Percentiles rank a stretch among this genome's conserved stretches.
phyloP scores from a whole-genome alignment of 1,140 invertebrate species.

The Dinoponera quadriceps region DNA sequence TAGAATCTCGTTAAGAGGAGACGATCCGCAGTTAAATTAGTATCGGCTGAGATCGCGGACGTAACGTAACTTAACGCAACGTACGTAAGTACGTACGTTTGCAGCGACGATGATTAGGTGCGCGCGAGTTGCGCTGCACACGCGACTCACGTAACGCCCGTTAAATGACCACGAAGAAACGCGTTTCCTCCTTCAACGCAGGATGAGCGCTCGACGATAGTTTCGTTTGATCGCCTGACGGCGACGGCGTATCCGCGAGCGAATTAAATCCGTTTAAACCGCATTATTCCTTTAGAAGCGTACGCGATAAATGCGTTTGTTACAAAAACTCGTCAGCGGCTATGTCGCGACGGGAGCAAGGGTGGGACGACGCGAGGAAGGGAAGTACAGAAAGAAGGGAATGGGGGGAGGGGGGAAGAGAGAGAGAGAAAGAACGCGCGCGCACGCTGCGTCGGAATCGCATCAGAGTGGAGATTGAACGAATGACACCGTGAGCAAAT shows the following conservation, averaged over 20 bases:
- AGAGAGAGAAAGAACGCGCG: background rate
- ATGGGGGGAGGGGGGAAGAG: background rate
- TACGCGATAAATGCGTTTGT: constrained; percentile 51
- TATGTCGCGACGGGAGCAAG: constrained; percentile 10
- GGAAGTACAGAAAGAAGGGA: background rate
- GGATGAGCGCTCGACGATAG: background rate
- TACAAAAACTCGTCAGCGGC: constrained; percentile 34
- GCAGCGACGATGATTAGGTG: constrained; percentile 12
- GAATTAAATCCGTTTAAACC: constrained; percentile 30
- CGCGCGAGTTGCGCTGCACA: background rate
- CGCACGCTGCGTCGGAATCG: constrained; percentile 41
- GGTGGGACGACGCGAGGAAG: background rate
- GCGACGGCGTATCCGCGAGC: constrained; percentile 2
- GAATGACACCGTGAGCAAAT: constrained; percentile 70
- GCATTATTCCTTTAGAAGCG: constrained; percentile 35
- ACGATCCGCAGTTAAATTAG: constrained; percentile 72
- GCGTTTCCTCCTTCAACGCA: background rate
- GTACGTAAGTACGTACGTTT: background rate
- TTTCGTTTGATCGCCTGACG: constrained; percentile 28
- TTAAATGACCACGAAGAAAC: constrained; percentile 39
- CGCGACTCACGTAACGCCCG: background rate
- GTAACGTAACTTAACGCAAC: background rate
- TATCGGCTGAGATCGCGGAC: constrained; percentile 16
- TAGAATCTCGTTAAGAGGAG: constrained; percentile 74
- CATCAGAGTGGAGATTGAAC: constrained; percentile 66